Conservation (phyloP, 2,888 invertebrate species). For the Stenurella melanura region DNA sequence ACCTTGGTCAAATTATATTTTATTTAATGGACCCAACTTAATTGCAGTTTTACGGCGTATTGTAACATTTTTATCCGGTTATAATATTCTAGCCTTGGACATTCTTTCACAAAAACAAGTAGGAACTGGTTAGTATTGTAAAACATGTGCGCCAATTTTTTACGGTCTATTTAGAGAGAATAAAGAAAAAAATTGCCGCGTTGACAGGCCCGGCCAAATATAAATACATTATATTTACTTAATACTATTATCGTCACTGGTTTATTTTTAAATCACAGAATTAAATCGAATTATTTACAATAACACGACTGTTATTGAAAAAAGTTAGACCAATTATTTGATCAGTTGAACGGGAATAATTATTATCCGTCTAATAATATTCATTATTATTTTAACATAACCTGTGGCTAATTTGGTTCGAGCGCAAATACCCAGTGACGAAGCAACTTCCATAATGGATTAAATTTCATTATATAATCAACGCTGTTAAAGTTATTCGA, state of each 20-base stretch:
- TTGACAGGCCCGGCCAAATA: conserved; percentile 8
- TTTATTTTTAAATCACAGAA: conserved; percentile 1
- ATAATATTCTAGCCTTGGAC: conserved; percentile 17
- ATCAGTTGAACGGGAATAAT: neutral
- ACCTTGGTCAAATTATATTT: no score
- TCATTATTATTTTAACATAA: neutral
- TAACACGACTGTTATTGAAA: neutral
- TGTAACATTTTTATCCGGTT: no score
- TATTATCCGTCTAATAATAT: neutral
- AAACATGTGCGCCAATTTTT: neutral
- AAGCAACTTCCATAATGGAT: neutral
- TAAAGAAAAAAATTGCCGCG: conserved; percentile 5
- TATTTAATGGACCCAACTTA: no score
- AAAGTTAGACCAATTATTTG: neutral
- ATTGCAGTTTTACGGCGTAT: no score
- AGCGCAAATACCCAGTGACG: neutral
- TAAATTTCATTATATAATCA: neutral
- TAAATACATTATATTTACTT: neutral
- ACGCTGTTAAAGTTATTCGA: neutral
- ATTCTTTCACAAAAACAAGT: conserved; percentile 11
- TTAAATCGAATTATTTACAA: conserved; percentile 1
- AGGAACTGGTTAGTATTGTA: conserved; percentile 18
- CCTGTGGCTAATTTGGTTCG: neutral
- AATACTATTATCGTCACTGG: neutral
- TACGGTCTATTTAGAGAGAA: conserved; percentile 9